A percentile compares a stretch with the other conserved stretches of the same genome.
These are phyloP conservation scores for Varroa destructor DNA, from an alignment of 1,140 invertebrate genomes.

Conservation along the genomic window DNA sequence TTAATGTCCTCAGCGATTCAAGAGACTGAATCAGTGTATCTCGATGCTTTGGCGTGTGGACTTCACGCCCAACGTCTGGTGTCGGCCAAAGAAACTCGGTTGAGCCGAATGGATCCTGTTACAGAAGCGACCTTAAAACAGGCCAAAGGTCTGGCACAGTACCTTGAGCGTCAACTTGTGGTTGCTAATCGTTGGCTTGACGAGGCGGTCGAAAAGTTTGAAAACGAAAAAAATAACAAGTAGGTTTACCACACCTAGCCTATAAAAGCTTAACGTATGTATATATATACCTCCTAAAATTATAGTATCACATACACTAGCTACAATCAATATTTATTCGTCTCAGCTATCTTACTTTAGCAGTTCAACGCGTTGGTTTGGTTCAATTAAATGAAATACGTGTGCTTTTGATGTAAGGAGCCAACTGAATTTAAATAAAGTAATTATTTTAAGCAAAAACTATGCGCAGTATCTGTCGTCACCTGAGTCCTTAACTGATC, in stretches of 20 bases:
- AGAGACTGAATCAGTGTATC: neutral
- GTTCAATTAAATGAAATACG: too few relatives aligned
- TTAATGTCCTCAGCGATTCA: neutral
- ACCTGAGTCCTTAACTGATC: neutral
- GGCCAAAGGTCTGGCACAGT: slow-evolving; percentile 18
- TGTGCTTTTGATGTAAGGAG: too few relatives aligned
- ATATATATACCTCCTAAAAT: too few relatives aligned
- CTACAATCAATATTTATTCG: too few relatives aligned
- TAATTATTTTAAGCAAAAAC: neutral
- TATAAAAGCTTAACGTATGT: too few relatives aligned
- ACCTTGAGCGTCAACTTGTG: slow-evolving; percentile 9
- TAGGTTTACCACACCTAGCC: neutral
- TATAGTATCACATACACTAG: too few relatives aligned
- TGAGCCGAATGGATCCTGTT: slow-evolving; percentile 19
- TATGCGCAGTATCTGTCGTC: neutral
- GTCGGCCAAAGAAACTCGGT: neutral
- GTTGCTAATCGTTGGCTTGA: slow-evolving; percentile 5
- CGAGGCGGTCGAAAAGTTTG: slow-evolving; percentile 12
- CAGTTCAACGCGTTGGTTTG: too few relatives aligned
- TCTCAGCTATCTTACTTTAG: too few relatives aligned
- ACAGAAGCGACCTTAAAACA: slow-evolving; percentile 15
- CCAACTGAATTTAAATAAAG: too few relatives aligned
- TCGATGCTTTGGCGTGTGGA: slow-evolving; percentile 22
- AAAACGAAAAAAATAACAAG: slow-evolving; percentile 23
- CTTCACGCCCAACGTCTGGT: neutral